A percentile compares a stretch with the other conserved stretches of the same genome.
phyloP scores from a whole-genome alignment of 2,888 invertebrate genomes.

The Brachylomia viminalis region DNA sequence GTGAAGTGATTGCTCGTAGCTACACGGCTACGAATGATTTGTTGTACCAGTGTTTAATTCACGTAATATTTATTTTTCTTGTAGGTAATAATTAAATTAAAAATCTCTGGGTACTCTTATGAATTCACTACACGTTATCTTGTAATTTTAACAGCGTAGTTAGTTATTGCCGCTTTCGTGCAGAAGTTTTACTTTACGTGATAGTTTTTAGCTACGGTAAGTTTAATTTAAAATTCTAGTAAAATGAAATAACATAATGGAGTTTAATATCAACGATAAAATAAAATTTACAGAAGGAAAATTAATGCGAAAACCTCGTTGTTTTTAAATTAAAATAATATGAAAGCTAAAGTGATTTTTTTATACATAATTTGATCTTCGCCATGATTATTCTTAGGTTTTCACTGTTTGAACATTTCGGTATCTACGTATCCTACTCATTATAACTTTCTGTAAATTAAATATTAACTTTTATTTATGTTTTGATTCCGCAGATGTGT shows the following conservation, averaged over 20 bases:
- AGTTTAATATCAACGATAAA: neutral
- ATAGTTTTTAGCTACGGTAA: neutral
- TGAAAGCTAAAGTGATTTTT: neutral
- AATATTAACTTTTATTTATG: too few relatives aligned
- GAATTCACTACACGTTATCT: neutral
- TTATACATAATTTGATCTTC: neutral
- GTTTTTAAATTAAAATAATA: neutral
- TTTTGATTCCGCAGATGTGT: neutral
- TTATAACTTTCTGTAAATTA: neutral
- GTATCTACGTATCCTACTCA: neutral
- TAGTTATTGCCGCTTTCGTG: neutral
- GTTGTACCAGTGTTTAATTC: slow-evolving; percentile 1
- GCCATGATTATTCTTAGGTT: neutral
- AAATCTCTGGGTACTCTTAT: neutral
- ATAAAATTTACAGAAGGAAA: neutral
- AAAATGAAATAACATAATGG: neutral
- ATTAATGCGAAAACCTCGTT: neutral
- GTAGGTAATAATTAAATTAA: neutral
- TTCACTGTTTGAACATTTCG: neutral
- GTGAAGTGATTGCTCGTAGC: neutral
- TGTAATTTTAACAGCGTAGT: neutral
- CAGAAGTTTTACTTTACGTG: neutral
- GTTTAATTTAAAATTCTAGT: neutral
- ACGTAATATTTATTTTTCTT: neutral
- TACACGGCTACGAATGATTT: neutral